These are phyloP conservation scores for Dromius quadrimaculatus DNA, from an alignment of 2,888 invertebrate genomes.

Conservation along the genomic window DNA sequence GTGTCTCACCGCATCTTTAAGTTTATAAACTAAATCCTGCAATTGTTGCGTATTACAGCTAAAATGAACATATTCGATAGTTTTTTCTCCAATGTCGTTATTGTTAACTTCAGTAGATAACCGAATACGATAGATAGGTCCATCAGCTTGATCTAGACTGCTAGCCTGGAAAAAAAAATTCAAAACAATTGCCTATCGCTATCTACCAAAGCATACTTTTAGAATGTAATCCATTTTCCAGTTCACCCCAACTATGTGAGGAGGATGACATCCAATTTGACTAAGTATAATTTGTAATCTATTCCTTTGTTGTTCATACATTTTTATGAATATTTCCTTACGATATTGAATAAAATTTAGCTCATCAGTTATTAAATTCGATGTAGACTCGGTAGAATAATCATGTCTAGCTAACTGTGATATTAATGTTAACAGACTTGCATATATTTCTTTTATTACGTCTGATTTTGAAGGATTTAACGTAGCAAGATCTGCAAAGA, in stretches of 20 bases:
- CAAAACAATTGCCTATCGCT: conserved; percentile 2
- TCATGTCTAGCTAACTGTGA: conserved; percentile 61
- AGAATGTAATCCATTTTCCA: conserved; percentile 72
- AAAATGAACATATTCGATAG: conserved; percentile 69
- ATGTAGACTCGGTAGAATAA: conserved; percentile 58
- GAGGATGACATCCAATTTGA: conserved; percentile 65
- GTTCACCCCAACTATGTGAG: conserved; percentile 71
- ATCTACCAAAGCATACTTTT: conserved; percentile 59
- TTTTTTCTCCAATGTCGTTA: conserved; percentile 64
- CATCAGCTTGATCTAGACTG: conserved; percentile 60
- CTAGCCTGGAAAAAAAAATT: conserved; percentile 60
- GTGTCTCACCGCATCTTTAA: conserved; percentile 75
- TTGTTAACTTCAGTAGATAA: conserved; percentile 61
- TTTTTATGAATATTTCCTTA: conserved; percentile 57
- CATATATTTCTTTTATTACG: conserved; percentile 62
- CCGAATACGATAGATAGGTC: conserved; percentile 63
- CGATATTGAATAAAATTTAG: conserved; percentile 58
- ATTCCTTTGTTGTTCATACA: conserved; percentile 60
- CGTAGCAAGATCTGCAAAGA: conserved; percentile 59
- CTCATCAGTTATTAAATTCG: conserved; percentile 58
- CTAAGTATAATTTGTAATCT: conserved; percentile 61
- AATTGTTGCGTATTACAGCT: conserved; percentile 74
- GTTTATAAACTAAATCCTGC: conserved; percentile 76
- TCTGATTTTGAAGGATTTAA: conserved; percentile 62
- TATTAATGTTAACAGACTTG: conserved; percentile 60